These are phyloP conservation scores for Mesorhabditis sp. DNA, from an alignment of 2,888 invertebrate species.

Conservation along the genomic window DNA sequence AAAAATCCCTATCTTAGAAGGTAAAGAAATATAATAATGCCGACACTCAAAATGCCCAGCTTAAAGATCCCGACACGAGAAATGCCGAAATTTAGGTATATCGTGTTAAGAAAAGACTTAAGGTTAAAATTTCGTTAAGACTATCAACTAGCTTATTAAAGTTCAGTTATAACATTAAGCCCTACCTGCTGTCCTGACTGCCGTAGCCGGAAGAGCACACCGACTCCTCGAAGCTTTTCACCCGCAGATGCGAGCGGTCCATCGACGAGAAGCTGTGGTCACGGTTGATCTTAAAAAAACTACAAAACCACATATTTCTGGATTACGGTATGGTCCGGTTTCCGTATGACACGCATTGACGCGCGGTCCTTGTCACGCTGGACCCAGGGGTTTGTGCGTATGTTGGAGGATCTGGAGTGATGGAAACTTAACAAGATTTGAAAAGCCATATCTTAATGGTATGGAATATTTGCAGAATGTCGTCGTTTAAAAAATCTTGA, in stretches of 20 bases:
- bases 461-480: too few relatives aligned
- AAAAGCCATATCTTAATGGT: not conserved
- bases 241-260: not conserved
- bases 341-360: not conserved
- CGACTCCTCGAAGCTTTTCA: constrained; percentile 7
- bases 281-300: not conserved
- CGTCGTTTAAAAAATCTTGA: too few relatives aligned
- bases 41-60: too few relatives aligned
- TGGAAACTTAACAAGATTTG: not conserved
- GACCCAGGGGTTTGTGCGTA: constrained; percentile 6
- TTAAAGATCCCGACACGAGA: not conserved
- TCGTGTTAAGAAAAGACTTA: not conserved
- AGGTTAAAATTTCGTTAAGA: not conserved
- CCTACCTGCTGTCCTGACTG: constrained; percentile 8
- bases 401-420: not conserved
- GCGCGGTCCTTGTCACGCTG: not conserved
- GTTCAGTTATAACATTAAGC: too few relatives aligned
- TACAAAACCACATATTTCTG: not conserved
- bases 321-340: not conserved
- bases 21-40: too few relatives aligned
- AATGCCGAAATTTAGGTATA: not conserved
- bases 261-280: constrained; percentile 7
- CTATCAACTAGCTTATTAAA: too few relatives aligned
- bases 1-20: too few relatives aligned
- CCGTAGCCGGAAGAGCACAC: constrained; percentile 7